These are phyloP conservation scores for Takifugu bimaculatus DNA, from an alignment of 2,113 vertebrate species.

Conservation along the genomic window DNA sequence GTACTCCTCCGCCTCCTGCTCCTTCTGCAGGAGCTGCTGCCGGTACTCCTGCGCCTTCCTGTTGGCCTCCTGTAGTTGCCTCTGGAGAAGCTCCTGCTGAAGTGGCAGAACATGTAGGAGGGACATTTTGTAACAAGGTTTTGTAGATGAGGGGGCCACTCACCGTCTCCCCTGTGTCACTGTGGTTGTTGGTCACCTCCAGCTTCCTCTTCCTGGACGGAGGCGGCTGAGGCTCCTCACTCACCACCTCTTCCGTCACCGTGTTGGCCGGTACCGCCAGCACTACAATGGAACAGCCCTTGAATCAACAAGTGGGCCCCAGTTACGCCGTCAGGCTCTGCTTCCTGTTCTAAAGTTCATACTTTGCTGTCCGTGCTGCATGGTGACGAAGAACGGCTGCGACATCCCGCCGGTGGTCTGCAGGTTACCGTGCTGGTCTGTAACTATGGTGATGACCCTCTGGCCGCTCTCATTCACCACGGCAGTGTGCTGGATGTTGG, in stretches of 20 bases:
- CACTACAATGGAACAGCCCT: constrained; percentile 61
- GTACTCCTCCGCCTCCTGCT: constrained; percentile 85
- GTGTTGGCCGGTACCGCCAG: constrained; percentile 82
- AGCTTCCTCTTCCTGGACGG: constrained; percentile 76
- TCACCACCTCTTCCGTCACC: constrained; percentile 77
- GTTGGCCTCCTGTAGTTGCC: constrained; percentile 83
- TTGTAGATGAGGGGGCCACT: neutral
- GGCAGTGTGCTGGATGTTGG: constrained; percentile 74
- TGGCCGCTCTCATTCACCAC: constrained; percentile 78
- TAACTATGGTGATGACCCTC: constrained; percentile 86
- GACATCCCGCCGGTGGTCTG: constrained; percentile 72
- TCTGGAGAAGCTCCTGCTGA: constrained; percentile 73
- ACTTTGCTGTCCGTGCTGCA: constrained; percentile 88
- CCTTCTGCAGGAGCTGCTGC: constrained; percentile 82
- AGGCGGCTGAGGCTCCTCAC: constrained; percentile 66
- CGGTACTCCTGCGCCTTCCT: constrained; percentile 82
- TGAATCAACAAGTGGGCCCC: neutral
- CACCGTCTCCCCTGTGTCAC: constrained; percentile 72
- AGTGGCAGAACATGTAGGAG: no score
- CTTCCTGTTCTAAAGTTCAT: neutral
- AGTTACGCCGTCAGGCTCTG: fast-evolving
- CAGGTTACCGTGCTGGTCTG: constrained; percentile 80
- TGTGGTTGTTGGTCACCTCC: constrained; percentile 54
- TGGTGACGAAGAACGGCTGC: constrained; percentile 83
- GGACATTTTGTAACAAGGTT: no score